Evolutionary conservation across 2,113 vertebrate species (phyloP), one percentile per base, ranked within the genome.

Genomic region (Neotoma lepida): DNA sequence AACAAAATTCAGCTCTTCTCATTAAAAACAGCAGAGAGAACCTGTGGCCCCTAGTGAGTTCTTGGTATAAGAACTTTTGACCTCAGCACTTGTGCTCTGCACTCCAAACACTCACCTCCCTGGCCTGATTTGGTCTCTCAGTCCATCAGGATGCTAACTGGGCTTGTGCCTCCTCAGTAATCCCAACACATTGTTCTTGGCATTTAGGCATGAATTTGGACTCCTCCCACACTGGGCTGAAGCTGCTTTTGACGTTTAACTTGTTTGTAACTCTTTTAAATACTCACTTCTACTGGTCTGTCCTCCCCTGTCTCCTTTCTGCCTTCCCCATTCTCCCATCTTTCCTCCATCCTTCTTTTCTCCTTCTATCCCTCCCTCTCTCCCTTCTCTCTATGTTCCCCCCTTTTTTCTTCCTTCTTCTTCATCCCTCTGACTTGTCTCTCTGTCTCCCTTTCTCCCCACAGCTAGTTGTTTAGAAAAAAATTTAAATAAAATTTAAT

Each of bases 61-160:
- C 76, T 93, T 68, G 74, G 20, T 33, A 49, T 13, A 88, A 58
- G 22, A 30, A 51, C 35, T 54, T 63, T 44, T 88, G 46, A 76
- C 64, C 24, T 76, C 70, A 80, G 33, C 2, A 64, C 17, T 63
- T 49, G 22, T 86, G 44, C 18, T 22, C 41, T 66, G 28, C 28
- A 44, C 39, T 28, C 81, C 81, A 61, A 71, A 13, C 4, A 33
- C 84, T 46, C 63, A 56, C 51, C 8, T 22, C 44, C 2, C 35
- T 33, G 0, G 6, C 46, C 86, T 66, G 74, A 89, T 90, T 94
- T 63, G 51, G 64, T 41, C 70, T 94, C 30, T 58, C 4, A 4
- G 49, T 92, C 84, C 88, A 46, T 49, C 78, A 81, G 88, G 88
- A 71, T 97, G 58, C 61, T 95, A 88, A 93, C 46, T 96, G 64